These are phyloP conservation scores for Lysiphlebus fabarum DNA, from an alignment of 1,140 invertebrate species.

Conservation along the genomic window DNA sequence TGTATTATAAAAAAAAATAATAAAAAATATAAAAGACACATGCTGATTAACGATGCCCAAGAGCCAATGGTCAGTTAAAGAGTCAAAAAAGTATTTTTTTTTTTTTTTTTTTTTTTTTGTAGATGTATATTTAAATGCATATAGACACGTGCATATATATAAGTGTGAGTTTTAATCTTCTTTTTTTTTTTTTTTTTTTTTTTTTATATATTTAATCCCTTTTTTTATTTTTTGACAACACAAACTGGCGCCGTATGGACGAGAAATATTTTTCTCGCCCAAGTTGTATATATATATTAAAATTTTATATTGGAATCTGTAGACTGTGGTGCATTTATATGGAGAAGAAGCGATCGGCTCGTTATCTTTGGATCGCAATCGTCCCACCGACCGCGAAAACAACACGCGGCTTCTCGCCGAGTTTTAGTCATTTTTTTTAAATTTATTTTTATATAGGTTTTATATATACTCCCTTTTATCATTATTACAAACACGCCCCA, in stretches of 20 bases:
- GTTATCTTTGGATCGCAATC: slow-evolving; percentile 37
- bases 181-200: slow-evolving; percentile 26
- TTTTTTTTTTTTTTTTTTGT: slow-evolving; percentile 14
- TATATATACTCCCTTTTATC: no score
- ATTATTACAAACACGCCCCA: no score
- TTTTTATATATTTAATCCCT: slow-evolving; percentile 5
- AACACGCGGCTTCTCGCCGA: slow-evolving; percentile 33
- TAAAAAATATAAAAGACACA: neutral
- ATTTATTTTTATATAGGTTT: no score
- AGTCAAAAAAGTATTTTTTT: slow-evolving; percentile 9
- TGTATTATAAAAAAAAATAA: no score
- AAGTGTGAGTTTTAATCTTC: neutral
- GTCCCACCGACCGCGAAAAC: slow-evolving; percentile 26
- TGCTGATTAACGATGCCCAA: slow-evolving; percentile 11
- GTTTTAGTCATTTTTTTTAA: slow-evolving; percentile 20
- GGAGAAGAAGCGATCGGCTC: slow-evolving; percentile 29
- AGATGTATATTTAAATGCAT: no score
- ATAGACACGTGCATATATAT: no score
- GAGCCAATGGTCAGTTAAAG: slow-evolving; percentile 4
- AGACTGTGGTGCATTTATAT: slow-evolving; percentile 14
- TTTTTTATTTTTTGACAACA: slow-evolving; percentile 18
- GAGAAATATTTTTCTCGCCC: slow-evolving; percentile 18
- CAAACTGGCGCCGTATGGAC: slow-evolving; percentile 23
- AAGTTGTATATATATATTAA: slow-evolving; percentile 18
- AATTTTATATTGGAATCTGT: slow-evolving; percentile 19